Evolutionary conservation across 2,113 vertebrate genomes (phyloP), one percentile per base, ranked within the genome.

Genomic region (Oplegnathus fasciatus): DNA sequence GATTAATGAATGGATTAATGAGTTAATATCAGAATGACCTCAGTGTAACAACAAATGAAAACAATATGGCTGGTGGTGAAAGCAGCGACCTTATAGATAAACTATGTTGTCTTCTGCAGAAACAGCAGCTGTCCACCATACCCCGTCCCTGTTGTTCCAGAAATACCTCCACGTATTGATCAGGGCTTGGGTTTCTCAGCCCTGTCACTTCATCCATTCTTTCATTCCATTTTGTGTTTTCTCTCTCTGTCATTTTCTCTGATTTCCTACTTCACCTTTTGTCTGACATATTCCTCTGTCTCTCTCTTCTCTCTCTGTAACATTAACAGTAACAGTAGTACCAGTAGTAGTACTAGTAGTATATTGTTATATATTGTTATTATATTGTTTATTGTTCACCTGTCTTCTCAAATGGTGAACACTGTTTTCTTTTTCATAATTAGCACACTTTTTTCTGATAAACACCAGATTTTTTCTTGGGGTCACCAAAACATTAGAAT

Each of bases 81-180:
- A 70, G 68, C 46, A 11, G 54, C 42, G 2, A 14, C 44, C 58
- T 80, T 67, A 84, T 62, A 68, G 74, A 93, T 83, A 55, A 71
- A 67, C n/a, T 30, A 66, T 30, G 6, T 62, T 69, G 71, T 17
- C 76, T 73, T 88, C 64, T 82, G 86, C 80, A 86, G 85, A 90
- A 75, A 87, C 85, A 84, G 40, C 57, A 75, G 81, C 65, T 37
- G 1, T 14, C 28, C 67, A 60, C 83, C 80, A 73, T 76, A 89
- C 89, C 81, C 58, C 58, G 58, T 80, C 81, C 83, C 82, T 80
- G 48, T 64, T 57, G 42, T 76, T 93, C 92, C 91, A 94, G 82
- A 92, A 94, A 95, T 94, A 94, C 61, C 82, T 60, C 42, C 67
- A 66, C 17, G 3, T 92, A 94, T 95, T 66, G 94, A 95, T 92